Percentiles rank a stretch among this genome's conserved stretches.
phyloP scores from a whole-genome alignment of 35 echinoderm and acorn worm species.

The Antedon bifida region DNA sequence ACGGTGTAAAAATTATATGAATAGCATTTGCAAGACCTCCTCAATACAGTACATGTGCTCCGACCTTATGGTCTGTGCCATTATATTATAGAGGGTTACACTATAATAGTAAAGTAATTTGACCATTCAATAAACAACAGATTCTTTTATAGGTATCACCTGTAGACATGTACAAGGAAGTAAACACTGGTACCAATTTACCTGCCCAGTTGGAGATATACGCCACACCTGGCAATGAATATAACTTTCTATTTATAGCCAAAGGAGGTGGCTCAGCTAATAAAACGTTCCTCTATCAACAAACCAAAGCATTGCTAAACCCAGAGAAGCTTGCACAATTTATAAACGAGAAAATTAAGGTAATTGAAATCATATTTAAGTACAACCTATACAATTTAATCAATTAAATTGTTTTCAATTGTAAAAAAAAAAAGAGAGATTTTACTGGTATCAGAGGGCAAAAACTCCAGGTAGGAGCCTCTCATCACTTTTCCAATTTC shows the following conservation, averaged over 20 bases:
- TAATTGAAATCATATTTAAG: too few species aligned
- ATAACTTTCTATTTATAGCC: conserved; percentile 86
- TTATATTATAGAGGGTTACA: too few species aligned
- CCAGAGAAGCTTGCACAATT: conserved; percentile 81
- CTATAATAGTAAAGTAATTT: too few species aligned
- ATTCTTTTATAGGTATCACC: conserved; percentile 83
- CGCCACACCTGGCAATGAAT: conserved; percentile 65
- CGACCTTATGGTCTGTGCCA: too few species aligned
- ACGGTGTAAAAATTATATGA: too few species aligned
- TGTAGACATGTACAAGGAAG: conserved; percentile 82
- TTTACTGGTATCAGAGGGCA: too few species aligned
- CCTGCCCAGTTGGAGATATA: conserved; percentile 86
- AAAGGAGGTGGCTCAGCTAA: conserved; percentile 95
- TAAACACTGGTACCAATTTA: conserved; percentile 86
- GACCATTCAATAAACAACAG: too few species aligned
- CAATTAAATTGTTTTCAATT: neutral
- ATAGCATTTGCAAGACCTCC: too few species aligned
- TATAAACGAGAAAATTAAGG: conserved; percentile 96
- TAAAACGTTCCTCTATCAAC: conserved; percentile 91
- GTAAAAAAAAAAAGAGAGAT: neutral
- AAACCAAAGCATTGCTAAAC: conserved; percentile 84
- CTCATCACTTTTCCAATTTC: too few species aligned
- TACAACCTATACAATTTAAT: neutral
- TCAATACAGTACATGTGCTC: too few species aligned
- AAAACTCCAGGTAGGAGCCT: too few species aligned